phyloP scores from a whole-genome alignment of 2,113 vertebrate species.

The Amphilophus citrinellus region DNA sequence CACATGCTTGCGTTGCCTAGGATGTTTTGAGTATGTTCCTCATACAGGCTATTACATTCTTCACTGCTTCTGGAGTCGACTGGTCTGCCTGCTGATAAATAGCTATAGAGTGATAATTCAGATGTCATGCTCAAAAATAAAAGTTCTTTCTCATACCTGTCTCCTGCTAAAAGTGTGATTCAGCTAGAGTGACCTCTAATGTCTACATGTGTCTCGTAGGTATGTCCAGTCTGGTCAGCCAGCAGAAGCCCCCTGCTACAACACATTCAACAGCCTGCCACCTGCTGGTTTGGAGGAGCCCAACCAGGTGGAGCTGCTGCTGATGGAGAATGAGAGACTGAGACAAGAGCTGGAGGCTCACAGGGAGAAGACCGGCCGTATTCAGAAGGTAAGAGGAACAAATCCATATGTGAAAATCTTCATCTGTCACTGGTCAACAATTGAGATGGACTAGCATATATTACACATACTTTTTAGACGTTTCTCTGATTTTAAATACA shows the following conservation, averaged over 20 bases:
- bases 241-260: slow-evolving; percentile 75
- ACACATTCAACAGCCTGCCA: slow-evolving; percentile 74
- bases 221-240: slow-evolving; percentile 83
- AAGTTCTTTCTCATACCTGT: slow-evolving; percentile 12
- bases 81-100: slow-evolving; percentile 27
- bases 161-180: background rate
- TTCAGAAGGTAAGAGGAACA: slow-evolving; percentile 89
- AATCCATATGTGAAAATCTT: background rate
- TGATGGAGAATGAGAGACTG: slow-evolving; percentile 92
- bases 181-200: background rate
- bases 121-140: slow-evolving; percentile 11
- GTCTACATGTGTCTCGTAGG: slow-evolving; percentile 71
- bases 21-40: slow-evolving; percentile 44
- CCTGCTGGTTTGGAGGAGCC: slow-evolving; percentile 84
- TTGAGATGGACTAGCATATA: background rate
- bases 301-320: slow-evolving; percentile 86
- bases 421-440: background rate
- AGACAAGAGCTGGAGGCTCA: slow-evolving; percentile 89
- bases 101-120: slow-evolving; percentile 32
- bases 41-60: slow-evolving; percentile 50
- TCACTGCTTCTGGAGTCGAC: slow-evolving; percentile 28
- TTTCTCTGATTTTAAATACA: background rate
- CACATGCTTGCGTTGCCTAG: slow-evolving; percentile 34
- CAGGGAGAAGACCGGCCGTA: slow-evolving; percentile 87
- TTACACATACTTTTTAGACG: background rate